Base-by-base conservation (phyloP, 2,888 invertebrate species). In the Mythimna loreyi region DNA sequence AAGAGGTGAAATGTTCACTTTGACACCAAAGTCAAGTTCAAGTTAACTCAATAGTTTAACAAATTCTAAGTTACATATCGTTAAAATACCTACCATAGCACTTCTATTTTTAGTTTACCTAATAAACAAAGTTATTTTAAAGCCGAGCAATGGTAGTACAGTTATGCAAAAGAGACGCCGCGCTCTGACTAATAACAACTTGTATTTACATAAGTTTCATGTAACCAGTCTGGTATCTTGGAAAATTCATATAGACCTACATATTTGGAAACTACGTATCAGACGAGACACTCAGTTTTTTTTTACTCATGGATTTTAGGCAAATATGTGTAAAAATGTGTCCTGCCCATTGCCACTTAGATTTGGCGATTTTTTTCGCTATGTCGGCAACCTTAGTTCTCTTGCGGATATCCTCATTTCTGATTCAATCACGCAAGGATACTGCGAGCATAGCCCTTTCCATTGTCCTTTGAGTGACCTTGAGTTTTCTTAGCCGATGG, bases 121-220 rank as follows among this genome's bases (percentile, higher is more conserved):
- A 50, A 49, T 59, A 45, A 66, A 62, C 49, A 55, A 72, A 62
- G 62, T 59, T 67, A 67, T 67, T 59, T 67, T 25, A 36, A 63
- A 64, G n/a, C 45, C 60, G 25, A 23, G 40, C 30, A 49, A 21
- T 53, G n/a, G 25, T n/a, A 65, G 60, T 36, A 59, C 53, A n/a
- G n/a, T 13, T 13, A n/a, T 40, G 43, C 19, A 1, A 36, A 11
- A 13, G 28, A 33, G 40, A 47, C 49, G 6, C 47, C 2, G 36
- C 45, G 53, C 49, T 40, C 60, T 67, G 63, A 52, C 72, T 64
- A 47, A 53, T 43, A 19, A 28, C 23, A 64, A 60, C 36, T 47
- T 40, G 25, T 53, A 60, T 67, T 67, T 57, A 33, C 60, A 64
- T 75, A 64, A 67, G 49, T 64, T 57, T 33, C 49, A 53, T 36